Percentiles rank a stretch among this genome's conserved stretches.
Evolutionary conservation across 2,113 vertebrate genomes (phyloP).

Genomic region (Esox niger): DNA sequence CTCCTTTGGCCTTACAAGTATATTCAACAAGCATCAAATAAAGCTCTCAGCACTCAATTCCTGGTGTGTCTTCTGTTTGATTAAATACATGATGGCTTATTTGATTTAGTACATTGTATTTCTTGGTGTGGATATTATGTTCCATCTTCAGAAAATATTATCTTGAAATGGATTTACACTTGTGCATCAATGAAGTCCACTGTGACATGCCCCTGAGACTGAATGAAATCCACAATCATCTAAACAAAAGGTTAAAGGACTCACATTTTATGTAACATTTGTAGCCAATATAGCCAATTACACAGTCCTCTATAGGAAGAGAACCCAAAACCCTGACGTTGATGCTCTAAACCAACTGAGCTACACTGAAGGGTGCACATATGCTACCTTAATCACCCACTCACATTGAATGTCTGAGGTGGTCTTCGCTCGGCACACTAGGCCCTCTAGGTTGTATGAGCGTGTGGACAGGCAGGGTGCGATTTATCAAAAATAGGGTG

Average conservation of each 20-base stretch:
- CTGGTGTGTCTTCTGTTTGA: constrained; percentile 36
- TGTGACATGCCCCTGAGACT: too few relatives aligned
- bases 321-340: too few relatives aligned
- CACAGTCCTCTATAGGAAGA: too few relatives aligned
- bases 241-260: neutral
- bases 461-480: neutral
- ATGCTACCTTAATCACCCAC: neutral
- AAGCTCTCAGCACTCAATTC: constrained; percentile 64
- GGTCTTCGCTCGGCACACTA: neutral
- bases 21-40: constrained; percentile 52
- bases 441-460: neutral
- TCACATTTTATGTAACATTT: too few relatives aligned
- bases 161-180: neutral
- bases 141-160: neutral
- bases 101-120: neutral
- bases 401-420: neutral
- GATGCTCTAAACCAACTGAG: too few relatives aligned
- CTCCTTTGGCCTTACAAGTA: constrained; percentile 34
- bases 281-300: too few relatives aligned
- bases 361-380: too few relatives aligned
- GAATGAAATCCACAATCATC: too few relatives aligned
- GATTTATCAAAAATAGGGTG: neutral
- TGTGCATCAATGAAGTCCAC: too few relatives aligned
- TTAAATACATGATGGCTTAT: constrained; percentile 8
- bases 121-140: neutral